Conservation (phyloP, 2,888 invertebrate species). For the Oscheius sp. region DNA sequence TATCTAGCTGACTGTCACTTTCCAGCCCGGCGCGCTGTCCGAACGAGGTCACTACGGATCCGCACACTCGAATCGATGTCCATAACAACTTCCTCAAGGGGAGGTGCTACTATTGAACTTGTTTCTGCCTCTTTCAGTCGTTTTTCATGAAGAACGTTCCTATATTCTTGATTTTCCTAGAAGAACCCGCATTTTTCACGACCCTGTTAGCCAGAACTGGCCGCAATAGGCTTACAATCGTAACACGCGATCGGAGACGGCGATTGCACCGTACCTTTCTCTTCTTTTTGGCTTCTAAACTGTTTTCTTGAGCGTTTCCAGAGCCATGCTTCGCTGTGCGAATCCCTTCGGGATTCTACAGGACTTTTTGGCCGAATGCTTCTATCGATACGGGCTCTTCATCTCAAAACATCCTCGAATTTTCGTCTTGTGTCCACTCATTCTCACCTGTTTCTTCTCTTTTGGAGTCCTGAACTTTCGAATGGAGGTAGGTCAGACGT, state of each 20-base stretch:
- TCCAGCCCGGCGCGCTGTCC: constrained; percentile 5
- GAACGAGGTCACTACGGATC: constrained; percentile 33
- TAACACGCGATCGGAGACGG: not conserved
- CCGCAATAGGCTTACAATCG: not conserved
- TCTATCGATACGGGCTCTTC: constrained; percentile 67
- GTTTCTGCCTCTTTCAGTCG: not conserved
- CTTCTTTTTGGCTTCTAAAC: not conserved
- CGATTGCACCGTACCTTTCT: not conserved
- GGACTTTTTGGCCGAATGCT: constrained; percentile 64
- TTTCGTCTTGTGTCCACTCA: constrained; percentile 65
- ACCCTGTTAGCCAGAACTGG: not conserved
- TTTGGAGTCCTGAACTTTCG: constrained; percentile 65
- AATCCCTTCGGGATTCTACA: constrained; percentile 70
- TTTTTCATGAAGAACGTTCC: not conserved
- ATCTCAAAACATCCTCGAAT: constrained; percentile 63
- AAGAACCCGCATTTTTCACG: not conserved
- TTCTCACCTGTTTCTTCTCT: constrained; percentile 64
- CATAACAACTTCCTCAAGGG: constrained; percentile 19
- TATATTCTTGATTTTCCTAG: not conserved
- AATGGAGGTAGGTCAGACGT: constrained; percentile 55
- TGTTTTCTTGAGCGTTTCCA: not conserved
- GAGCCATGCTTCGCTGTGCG: constrained; percentile 23
- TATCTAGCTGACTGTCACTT: constrained; percentile 28
- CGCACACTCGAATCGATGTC: constrained; percentile 17
- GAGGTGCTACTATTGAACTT: not conserved